phyloP scores from a whole-genome alignment of 2,888 invertebrate genomes.

The Rhamnusium bicolor region DNA sequence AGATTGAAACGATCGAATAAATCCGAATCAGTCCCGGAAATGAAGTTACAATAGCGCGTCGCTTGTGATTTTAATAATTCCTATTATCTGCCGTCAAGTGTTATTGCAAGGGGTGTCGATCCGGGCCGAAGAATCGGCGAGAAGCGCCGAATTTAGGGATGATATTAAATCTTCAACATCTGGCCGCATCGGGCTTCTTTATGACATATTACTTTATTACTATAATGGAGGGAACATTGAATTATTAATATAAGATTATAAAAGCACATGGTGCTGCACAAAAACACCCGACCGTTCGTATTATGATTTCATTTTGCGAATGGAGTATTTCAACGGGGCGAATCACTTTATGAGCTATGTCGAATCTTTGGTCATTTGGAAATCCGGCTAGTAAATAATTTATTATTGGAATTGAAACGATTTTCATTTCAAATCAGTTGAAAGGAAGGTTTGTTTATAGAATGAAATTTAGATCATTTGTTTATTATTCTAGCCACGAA shows the following conservation, averaged over 20 bases:
- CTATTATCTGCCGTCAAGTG: constrained; percentile 57
- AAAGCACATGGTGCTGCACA: constrained; percentile 62
- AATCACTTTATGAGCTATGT: constrained; percentile 44
- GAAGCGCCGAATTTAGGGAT: constrained; percentile 52
- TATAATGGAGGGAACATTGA: constrained; percentile 72
- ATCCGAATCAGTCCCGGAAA: constrained; percentile 51
- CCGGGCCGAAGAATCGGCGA: constrained; percentile 41
- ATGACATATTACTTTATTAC: constrained; percentile 72
- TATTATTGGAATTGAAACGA: background rate
- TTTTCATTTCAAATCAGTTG: background rate
- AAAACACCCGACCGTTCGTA: constrained; percentile 51
- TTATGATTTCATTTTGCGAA: constrained; percentile 57
- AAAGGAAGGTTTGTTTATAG: background rate
- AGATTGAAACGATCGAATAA: constrained; percentile 37
- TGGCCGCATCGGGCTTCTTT: constrained; percentile 69
- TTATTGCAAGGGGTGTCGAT: constrained; percentile 47
- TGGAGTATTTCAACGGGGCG: constrained; percentile 33
- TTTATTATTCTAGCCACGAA: no score
- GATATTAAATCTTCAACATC: constrained; percentile 71
- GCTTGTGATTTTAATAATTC: constrained; percentile 55
- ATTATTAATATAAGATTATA: constrained; percentile 72
- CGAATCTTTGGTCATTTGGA: constrained; percentile 37
- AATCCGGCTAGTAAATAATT: background rate
- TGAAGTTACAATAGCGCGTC: constrained; percentile 55
- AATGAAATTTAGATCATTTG: no score